These are phyloP conservation scores for Nymphalis io DNA, from an alignment of 1,140 invertebrate genomes.

Conservation along the genomic window DNA sequence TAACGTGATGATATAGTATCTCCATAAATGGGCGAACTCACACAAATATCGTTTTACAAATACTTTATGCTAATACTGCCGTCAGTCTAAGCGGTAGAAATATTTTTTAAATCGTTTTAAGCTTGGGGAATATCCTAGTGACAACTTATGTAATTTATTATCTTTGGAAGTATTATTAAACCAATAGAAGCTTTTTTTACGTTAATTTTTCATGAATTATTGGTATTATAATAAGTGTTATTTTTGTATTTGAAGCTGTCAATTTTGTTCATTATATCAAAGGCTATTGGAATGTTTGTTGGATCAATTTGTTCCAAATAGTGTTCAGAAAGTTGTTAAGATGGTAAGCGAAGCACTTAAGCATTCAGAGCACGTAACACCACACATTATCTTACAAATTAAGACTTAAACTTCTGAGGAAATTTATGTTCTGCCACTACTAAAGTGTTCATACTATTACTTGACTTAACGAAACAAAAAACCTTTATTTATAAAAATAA, in stretches of 20 bases:
- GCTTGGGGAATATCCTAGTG: no score
- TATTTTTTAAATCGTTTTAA: no score
- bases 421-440: not conserved
- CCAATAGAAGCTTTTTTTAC: no score
- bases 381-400: slow-evolving; percentile 2
- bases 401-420: not conserved
- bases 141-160: no score
- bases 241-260: not conserved
- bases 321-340: not conserved
- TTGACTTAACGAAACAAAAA: no score
- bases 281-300: not conserved
- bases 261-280: not conserved
- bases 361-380: not conserved
- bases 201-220: not conserved
- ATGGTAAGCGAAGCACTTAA: not conserved
- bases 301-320: not conserved
- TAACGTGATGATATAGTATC: no score
- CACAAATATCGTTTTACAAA: no score
- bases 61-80: no score
- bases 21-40: no score
- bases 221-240: not conserved
- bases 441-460: not conserved
- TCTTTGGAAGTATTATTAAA: no score
- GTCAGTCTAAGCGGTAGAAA: no score
- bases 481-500: no score